A percentile compares a stretch with the other conserved stretches of the same genome.
phyloP scores from a whole-genome alignment of 2,113 vertebrate species.

The Calonectris borealis region DNA sequence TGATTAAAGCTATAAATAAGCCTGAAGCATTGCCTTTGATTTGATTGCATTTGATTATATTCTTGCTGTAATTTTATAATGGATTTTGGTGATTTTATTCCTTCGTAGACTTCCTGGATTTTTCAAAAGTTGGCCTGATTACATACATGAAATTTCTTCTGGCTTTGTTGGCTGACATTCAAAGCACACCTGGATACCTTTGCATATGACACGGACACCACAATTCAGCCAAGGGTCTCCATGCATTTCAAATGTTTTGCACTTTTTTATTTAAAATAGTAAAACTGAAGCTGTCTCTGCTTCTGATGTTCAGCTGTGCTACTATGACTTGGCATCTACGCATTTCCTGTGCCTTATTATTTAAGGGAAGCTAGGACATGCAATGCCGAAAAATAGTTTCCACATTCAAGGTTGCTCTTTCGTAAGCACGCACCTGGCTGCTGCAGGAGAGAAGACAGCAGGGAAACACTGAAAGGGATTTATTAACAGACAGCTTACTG shows the following conservation, averaged over 20 bases:
- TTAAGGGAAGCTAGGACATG: not conserved
- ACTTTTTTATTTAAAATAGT: not conserved
- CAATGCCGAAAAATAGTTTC: not conserved
- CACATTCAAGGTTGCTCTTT: not conserved
- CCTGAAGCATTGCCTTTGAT: not conserved
- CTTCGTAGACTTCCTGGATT: not conserved
- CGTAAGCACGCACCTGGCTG: not conserved
- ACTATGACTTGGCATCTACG: not conserved
- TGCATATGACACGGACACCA: rapidly evolving
- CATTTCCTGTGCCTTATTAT: not conserved
- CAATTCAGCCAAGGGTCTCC: not conserved
- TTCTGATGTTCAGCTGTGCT: not conserved
- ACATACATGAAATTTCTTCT: not conserved
- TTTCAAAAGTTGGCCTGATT: not conserved
- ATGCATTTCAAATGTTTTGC: not conserved
- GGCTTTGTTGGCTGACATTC: not conserved
- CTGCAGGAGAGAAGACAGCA: not conserved
- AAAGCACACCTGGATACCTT: not conserved
- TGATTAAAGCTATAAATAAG: slow-evolving; percentile 58
- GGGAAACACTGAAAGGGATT: not conserved
- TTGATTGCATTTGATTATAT: slow-evolving; percentile 38
- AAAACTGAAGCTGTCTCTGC: not conserved
- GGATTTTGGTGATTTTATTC: slow-evolving; percentile 28
- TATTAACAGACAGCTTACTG: not conserved
- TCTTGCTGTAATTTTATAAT: slow-evolving; percentile 23